A percentile compares a stretch with the other conserved stretches of the same genome.
These are phyloP conservation scores for Tetramorium alpestre DNA, from an alignment of 1,140 invertebrate species.

Conservation along the genomic window DNA sequence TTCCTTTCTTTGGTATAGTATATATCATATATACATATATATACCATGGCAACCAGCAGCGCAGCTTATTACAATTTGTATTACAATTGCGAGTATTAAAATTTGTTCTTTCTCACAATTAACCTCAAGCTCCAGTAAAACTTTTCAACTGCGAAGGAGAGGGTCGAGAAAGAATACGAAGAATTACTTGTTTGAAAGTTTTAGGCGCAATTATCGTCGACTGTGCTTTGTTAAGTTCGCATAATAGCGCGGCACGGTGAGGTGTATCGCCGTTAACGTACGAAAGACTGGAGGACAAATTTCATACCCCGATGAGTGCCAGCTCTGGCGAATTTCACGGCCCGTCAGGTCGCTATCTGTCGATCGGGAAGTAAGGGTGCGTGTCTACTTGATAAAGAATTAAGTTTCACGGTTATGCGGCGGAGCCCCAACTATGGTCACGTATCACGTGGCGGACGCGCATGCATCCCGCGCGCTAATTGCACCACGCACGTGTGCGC, in stretches of 20 bases:
- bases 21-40: neutral
- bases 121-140: slow-evolving; percentile 12
- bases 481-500: slow-evolving; percentile 66
- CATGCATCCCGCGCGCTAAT: slow-evolving; percentile 59
- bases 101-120: slow-evolving; percentile 30
- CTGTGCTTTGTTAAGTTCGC: slow-evolving; percentile 41
- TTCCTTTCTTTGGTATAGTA: neutral
- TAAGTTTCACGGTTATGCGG: slow-evolving; percentile 43
- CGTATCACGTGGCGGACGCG: slow-evolving; percentile 54
- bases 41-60: no score
- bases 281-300: slow-evolving; percentile 74
- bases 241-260: slow-evolving; percentile 29
- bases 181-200: slow-evolving; percentile 16
- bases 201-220: slow-evolving; percentile 39
- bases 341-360: slow-evolving; percentile 65
- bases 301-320: slow-evolving; percentile 71
- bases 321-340: slow-evolving; percentile 76
- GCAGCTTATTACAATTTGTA: slow-evolving; percentile 27
- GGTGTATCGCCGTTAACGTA: slow-evolving; percentile 64
- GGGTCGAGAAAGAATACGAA: slow-evolving; percentile 45
- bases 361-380: slow-evolving; percentile 57
- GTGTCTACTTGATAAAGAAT: slow-evolving; percentile 68
- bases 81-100: slow-evolving; percentile 37
- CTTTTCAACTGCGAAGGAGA: slow-evolving; percentile 13
- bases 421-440: neutral